Percentiles rank a stretch among this genome's conserved stretches.
These are phyloP conservation scores for Shinisaurus crocodilurus DNA, from an alignment of 2,113 vertebrate species.

Conservation along the genomic window DNA sequence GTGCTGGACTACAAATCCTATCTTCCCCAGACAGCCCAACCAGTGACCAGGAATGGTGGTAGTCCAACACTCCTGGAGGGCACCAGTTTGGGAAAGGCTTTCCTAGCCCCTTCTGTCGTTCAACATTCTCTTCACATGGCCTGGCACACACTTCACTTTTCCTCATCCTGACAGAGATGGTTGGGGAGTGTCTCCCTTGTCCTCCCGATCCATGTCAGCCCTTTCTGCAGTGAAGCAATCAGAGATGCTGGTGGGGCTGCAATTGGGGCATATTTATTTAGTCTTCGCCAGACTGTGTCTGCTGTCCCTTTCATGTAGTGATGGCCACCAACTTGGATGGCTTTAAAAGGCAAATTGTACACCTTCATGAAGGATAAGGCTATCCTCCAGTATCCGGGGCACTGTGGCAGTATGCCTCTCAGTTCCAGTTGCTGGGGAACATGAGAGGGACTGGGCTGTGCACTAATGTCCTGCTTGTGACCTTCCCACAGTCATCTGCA, in stretches of 20 bases:
- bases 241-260: too few species aligned
- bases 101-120: background rate
- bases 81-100: background rate
- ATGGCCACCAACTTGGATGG: too few species aligned
- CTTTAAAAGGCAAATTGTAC: background rate
- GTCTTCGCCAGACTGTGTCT: background rate
- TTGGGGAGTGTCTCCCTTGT: background rate
- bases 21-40: background rate
- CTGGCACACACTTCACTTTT: background rate
- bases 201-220: background rate
- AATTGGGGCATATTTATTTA: background rate
- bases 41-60: background rate
- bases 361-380: background rate
- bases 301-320: background rate
- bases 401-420: too few species aligned
- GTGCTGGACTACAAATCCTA: background rate
- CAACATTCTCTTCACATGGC: background rate
- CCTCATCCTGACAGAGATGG: background rate
- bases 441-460: too few species aligned
- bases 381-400: too few species aligned
- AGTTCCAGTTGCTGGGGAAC: too few species aligned
- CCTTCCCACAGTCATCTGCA: too few species aligned
- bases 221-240: background rate
- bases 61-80: background rate
- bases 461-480: too few species aligned